Evolutionary conservation across 2,888 invertebrate genomes (phyloP).

Genomic region (Iselma pallidipennis): DNA sequence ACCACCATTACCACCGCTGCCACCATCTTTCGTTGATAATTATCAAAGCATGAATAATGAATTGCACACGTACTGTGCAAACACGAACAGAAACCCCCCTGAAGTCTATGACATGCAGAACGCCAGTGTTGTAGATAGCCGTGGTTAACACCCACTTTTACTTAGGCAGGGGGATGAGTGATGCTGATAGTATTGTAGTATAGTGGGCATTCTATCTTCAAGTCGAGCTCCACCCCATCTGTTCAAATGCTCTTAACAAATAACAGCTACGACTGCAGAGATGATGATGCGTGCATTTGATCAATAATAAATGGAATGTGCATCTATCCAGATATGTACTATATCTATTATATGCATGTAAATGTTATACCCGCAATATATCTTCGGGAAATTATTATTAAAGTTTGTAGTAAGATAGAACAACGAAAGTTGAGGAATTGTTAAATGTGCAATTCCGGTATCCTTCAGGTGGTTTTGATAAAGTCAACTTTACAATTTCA

Average conservation of each 20-base stretch:
- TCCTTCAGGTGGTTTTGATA: too few species aligned
- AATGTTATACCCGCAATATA: neutral
- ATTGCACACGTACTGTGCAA: constrained; percentile 39
- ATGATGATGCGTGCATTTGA: constrained; percentile 25
- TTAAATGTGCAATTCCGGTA: too few species aligned
- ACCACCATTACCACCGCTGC: neutral
- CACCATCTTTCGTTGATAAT: constrained; percentile 37
- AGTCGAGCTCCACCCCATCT: constrained; percentile 25
- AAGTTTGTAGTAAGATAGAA: constrained; percentile 1
- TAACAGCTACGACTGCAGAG: constrained; percentile 3
- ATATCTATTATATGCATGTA: too few species aligned
- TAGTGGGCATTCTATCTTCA: constrained; percentile 11
- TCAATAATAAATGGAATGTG: constrained; percentile 20
- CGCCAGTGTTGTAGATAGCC: neutral
- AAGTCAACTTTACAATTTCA: constrained; percentile 22
- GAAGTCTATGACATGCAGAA: constrained; percentile 20
- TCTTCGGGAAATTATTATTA: neutral
- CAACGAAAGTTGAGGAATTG: constrained; percentile 6
- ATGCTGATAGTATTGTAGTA: constrained; percentile 16
- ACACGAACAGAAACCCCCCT: constrained; percentile 30
- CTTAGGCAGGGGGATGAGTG: constrained; percentile 11
- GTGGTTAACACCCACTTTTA: constrained; percentile 24
- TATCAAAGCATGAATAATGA: constrained; percentile 45
- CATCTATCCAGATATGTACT: constrained; percentile 1
- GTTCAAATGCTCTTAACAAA: constrained; percentile 22